Evolutionary conservation across 2,113 vertebrate genomes (phyloP), one percentile per base, ranked within the genome.

Genomic region (Thunnus thynnus): DNA sequence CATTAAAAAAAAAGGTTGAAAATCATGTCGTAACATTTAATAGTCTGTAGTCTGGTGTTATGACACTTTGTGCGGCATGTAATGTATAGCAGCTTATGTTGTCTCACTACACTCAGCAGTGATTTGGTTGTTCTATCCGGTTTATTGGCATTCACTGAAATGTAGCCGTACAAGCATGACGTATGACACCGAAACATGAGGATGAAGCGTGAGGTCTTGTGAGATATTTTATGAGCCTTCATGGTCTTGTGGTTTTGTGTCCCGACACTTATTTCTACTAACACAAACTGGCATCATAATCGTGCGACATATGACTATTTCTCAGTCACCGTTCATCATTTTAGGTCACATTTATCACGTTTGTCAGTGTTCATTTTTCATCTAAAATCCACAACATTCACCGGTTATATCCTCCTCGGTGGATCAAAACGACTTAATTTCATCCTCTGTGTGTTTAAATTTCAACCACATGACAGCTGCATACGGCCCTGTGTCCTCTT

Each of bases 321-420:
- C 60, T 82, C 64, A 41, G 64, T 71, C 30, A 48, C 76, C 57
- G 27, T 83, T 76, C 60, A 73, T 57, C 54, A 80, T 66, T 73
- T 9, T 56, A 67, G 52, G 56, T 68, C 55, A 20, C 32, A 68
- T 62, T 20, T 82, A n/a, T 55, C 52, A 17, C 20, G 46, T 82
- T 55, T 81, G 57, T 85, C n/a, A 79, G 76, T 69, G 57, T 14
- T 69, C 5, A 22, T 70, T 84, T 72, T 80, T 77, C 62, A 86
- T 63, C 60, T 58, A 54, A 46, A 13, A 72, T 47, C 69, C 48
- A 69, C 61, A 74, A 63, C 60, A 27, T 27, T 55, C 61, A 32
- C 36, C 18, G 20, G 82, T 79, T 83, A 54, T 48, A 66, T 27
- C 16, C 16, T 32, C 12, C 54, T 50, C 46, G 74, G 69, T 58